Percentiles rank a stretch among this genome's conserved stretches.
phyloP scores from a whole-genome alignment of 1,140 invertebrate genomes.

The Cydia fagiglandana region DNA sequence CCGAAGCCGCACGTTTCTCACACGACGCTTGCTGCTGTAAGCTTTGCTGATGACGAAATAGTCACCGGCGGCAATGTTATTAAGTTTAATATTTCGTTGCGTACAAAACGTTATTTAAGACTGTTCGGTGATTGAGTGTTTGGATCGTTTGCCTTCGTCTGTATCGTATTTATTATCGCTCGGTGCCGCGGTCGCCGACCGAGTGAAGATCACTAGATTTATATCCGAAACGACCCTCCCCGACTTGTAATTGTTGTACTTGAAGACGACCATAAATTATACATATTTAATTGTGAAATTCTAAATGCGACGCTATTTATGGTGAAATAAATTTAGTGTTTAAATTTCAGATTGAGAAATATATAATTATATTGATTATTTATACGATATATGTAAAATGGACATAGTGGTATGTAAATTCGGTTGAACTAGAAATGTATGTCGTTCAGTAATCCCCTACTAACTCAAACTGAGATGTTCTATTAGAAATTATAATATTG shows the following conservation, averaged over 20 bases:
- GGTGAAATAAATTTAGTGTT: constrained; percentile 67
- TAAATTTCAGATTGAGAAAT: constrained; percentile 70
- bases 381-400: constrained; percentile 57
- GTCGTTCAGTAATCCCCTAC: constrained; percentile 55
- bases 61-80: constrained; percentile 56
- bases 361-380: constrained; percentile 70
- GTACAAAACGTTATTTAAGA: constrained; percentile 76
- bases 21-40: constrained; percentile 74
- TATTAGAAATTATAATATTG: constrained; percentile 57
- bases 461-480: constrained; percentile 52
- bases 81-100: constrained; percentile 71
- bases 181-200: constrained; percentile 42
- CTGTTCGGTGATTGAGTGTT: constrained; percentile 73
- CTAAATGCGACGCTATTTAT: constrained; percentile 76
- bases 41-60: constrained; percentile 75
- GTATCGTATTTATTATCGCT: constrained; percentile 58
- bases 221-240: constrained; percentile 59
- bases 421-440: constrained; percentile 69
- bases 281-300: constrained; percentile 54
- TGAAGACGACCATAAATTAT: constrained; percentile 51
- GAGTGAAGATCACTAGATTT: constrained; percentile 49
- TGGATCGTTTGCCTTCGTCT: constrained; percentile 62
- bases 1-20: constrained; percentile 64
- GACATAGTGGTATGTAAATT: constrained; percentile 67
- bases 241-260: constrained; percentile 66